Conservation (phyloP, 2,888 invertebrate genomes). For the Diabrotica balteata region DNA sequence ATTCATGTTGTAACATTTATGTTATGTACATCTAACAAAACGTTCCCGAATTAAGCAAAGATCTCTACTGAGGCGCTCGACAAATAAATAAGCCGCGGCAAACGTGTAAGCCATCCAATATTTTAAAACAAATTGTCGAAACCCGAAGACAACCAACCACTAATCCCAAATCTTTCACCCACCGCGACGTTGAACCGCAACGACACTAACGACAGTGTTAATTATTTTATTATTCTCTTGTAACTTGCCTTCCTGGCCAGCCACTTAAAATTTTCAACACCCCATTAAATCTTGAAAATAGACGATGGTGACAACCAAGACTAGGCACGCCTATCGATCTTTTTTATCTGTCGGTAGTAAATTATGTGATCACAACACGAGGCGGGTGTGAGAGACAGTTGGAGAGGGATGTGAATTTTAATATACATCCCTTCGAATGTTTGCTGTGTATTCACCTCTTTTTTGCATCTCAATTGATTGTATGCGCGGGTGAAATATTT, state of each 20-base stretch:
- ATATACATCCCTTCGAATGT: too few relatives aligned
- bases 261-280: constrained; percentile 38
- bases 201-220: constrained; percentile 25
- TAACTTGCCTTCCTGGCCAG: constrained; percentile 20
- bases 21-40: too few relatives aligned
- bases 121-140: constrained; percentile 18
- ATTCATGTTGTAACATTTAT: too few relatives aligned
- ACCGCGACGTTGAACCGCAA: constrained; percentile 8
- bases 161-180: constrained; percentile 31
- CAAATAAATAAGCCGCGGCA: not conserved
- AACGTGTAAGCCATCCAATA: constrained; percentile 18
- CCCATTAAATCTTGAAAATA: constrained; percentile 33
- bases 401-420: too few relatives aligned
- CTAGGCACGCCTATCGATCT: not conserved
- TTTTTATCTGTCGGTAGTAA: not conserved
- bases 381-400: too few relatives aligned
- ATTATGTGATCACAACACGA: too few relatives aligned
- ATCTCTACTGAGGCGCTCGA: too few relatives aligned
- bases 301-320: constrained; percentile 11
- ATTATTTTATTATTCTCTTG: constrained; percentile 31
- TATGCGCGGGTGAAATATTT: too few relatives aligned
- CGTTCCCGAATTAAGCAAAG: too few relatives aligned
- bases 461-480: too few relatives aligned
- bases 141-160: constrained; percentile 3
- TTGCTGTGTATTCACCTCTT: too few relatives aligned